These are phyloP conservation scores for Pristionchus entomophagus DNA, from an alignment of 2,888 invertebrate species.

Conservation along the genomic window DNA sequence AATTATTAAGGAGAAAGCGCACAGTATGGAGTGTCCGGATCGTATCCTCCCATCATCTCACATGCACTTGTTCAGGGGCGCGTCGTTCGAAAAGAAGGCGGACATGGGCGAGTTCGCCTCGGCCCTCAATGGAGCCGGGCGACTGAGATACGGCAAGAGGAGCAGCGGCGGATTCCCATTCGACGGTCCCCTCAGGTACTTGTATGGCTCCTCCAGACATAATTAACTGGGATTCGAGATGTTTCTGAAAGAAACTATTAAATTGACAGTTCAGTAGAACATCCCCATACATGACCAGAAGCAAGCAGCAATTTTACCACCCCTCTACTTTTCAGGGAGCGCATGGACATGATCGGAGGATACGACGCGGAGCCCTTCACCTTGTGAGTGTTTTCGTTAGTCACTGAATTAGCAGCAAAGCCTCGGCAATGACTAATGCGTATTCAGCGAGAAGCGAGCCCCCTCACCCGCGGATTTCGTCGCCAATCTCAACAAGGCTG, in stretches of 20 bases:
- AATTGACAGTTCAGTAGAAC: too few species aligned
- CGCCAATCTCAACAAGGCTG: conserved; percentile 45
- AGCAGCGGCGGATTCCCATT: neutral
- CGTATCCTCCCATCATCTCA: too few species aligned
- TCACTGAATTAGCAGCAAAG: neutral
- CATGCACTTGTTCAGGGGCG: too few species aligned
- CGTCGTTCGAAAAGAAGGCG: conserved; percentile 46
- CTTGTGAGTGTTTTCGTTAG: neutral
- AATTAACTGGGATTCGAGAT: too few species aligned
- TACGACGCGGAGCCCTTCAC: conserved; percentile 19
- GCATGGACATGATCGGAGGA: neutral
- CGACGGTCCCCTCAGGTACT: conserved; percentile 32
- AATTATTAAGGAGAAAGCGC: neutral
- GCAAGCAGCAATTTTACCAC: too few species aligned
- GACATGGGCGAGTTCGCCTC: conserved; percentile 46
- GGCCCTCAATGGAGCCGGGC: conserved; percentile 43
- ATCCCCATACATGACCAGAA: too few species aligned
- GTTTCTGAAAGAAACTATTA: too few species aligned
- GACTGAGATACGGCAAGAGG: conserved; percentile 48
- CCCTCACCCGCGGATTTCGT: conserved; percentile 41
- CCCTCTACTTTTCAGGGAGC: conserved; percentile 35
- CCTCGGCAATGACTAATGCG: neutral
- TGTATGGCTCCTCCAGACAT: too few species aligned
- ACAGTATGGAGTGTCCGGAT: too few species aligned
- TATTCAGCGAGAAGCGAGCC: conserved; percentile 46